Percentiles rank a stretch among this genome's conserved stretches.
Conservation (phyloP, 2,888 invertebrate genomes). For the Hyppa rectilinea region DNA sequence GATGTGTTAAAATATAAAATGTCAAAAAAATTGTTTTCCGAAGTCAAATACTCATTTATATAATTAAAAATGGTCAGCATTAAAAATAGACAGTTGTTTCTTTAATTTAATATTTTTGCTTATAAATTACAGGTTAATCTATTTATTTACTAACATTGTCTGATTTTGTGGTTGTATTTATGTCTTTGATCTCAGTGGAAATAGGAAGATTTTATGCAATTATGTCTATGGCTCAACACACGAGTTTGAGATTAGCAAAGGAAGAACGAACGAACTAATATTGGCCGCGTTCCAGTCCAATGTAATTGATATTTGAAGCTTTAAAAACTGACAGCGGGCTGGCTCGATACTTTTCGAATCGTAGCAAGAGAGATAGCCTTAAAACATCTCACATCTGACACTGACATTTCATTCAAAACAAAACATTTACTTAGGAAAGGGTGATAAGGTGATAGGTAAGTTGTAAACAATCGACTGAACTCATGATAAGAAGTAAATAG, state of each 20-base stretch:
- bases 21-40: conserved; percentile 1
- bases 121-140: neutral
- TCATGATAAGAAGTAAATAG: conserved; percentile 35
- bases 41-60: conserved; percentile 23
- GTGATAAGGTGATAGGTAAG: conserved; percentile 34
- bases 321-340: conserved; percentile 28
- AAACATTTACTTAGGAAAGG: conserved; percentile 8
- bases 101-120: no score
- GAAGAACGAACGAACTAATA: conserved; percentile 34
- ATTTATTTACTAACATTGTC: neutral
- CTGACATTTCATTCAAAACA: conserved; percentile 35
- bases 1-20: neutral
- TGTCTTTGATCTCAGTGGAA: rapidly evolving
- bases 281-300: conserved; percentile 13
- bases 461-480: conserved; percentile 49
- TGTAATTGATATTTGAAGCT: neutral
- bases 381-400: conserved; percentile 35
- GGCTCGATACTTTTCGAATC: neutral
- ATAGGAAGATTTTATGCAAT: no score
- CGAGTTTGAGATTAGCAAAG: neutral
- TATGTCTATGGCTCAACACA: no score
- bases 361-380: conserved; percentile 29
- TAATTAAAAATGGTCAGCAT: neutral
- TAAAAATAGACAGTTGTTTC: neutral
- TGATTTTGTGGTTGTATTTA: no score